Conservation (phyloP, 1,140 invertebrate species). For the Elysia chlorotica region DNA sequence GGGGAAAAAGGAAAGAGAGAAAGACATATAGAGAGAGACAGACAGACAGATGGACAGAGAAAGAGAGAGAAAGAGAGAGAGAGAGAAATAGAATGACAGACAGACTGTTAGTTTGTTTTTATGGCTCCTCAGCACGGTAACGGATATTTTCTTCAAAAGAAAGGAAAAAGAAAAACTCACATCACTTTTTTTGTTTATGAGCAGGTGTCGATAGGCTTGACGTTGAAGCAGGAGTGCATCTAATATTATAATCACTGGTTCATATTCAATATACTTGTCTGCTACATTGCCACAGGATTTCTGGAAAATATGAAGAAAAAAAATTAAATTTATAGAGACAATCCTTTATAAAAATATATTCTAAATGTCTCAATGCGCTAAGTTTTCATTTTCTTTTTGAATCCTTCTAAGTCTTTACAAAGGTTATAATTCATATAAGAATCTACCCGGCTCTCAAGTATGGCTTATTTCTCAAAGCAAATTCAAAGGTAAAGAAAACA, state of each 20-base stretch:
- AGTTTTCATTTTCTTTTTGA: too few relatives aligned
- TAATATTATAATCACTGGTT: slow-evolving; percentile 80
- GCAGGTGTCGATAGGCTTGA: slow-evolving; percentile 80
- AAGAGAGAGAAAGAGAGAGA: background rate
- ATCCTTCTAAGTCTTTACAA: too few relatives aligned
- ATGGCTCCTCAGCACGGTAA: background rate
- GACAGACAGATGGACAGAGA: background rate
- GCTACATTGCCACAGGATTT: slow-evolving; percentile 73
- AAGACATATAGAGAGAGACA: background rate
- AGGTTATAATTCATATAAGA: too few relatives aligned
- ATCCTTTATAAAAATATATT: too few relatives aligned
- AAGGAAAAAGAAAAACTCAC: background rate
- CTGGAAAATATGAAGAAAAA: slow-evolving; percentile 64
- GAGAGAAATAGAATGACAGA: background rate
- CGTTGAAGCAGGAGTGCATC: slow-evolving; percentile 80
- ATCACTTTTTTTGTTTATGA: slow-evolving; percentile 69
- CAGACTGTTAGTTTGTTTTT: background rate
- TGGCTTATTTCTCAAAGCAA: too few relatives aligned
- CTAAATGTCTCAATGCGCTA: too few relatives aligned
- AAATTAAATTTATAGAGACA: background rate
- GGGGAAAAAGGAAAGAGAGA: background rate
- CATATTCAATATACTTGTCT: slow-evolving; percentile 90
- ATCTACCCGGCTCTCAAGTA: too few relatives aligned
- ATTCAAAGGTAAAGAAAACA: too few relatives aligned
- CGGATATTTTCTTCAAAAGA: background rate